phyloP scores from a whole-genome alignment of 2,888 invertebrate species.

The Gasteruption jaculator region DNA sequence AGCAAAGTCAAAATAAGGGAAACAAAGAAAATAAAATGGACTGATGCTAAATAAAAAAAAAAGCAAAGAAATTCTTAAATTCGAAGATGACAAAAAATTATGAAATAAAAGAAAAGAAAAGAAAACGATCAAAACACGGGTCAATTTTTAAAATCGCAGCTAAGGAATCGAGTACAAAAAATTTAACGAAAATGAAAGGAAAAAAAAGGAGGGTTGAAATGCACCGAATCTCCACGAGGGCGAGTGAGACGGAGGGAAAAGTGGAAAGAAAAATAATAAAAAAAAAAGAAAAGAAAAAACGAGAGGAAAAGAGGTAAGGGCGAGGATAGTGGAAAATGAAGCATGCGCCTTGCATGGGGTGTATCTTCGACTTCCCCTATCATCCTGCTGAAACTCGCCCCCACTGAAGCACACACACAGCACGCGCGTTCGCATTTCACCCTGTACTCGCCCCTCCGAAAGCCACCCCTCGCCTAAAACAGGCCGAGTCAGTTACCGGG shows the following conservation, averaged over 20 bases:
- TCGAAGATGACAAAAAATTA: no score
- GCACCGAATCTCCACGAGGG: constrained; percentile 13
- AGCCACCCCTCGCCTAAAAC: constrained; percentile 34
- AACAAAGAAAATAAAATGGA: no score
- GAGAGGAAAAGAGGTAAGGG: constrained; percentile 10
- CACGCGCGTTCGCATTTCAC: constrained; percentile 22
- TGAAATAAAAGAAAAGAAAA: no score
- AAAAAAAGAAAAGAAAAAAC: constrained; percentile 11
- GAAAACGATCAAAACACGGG: no score
- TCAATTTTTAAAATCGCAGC: no score
- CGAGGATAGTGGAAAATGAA: constrained; percentile 4
- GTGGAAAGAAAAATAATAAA: constrained; percentile 15
- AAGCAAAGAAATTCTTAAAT: no score
- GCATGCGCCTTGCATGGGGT: constrained; percentile 43
- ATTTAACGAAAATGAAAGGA: constrained; percentile 10
- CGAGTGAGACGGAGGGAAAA: constrained; percentile 16
- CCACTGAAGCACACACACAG: no score
- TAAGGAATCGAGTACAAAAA: no score
- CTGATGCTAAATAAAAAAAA: no score
- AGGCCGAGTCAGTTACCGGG: constrained; percentile 48
- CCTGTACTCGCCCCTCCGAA: constrained; percentile 20
- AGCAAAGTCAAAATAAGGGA: no score
- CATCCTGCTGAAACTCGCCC: constrained; percentile 28
- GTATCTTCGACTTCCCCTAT: constrained; percentile 39
- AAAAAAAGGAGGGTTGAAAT: constrained; percentile 16